Conservation (phyloP, 2,888 invertebrate genomes). For the Neoscelio sp. region DNA sequence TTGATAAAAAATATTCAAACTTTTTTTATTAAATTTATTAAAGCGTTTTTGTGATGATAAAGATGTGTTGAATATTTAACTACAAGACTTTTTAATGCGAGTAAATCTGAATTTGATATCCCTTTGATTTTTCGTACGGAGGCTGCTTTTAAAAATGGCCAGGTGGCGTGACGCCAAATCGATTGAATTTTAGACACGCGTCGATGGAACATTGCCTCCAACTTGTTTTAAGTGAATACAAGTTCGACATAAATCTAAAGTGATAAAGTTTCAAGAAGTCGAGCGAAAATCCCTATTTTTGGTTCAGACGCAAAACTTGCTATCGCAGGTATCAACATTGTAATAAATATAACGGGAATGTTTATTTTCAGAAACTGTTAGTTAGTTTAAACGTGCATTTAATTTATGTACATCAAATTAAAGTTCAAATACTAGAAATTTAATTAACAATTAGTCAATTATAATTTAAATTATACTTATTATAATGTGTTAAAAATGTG, state of each 20-base stretch:
- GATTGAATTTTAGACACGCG: slow-evolving; percentile 48
- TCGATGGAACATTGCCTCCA: slow-evolving; percentile 20
- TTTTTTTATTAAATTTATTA: background rate
- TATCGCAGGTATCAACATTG: slow-evolving; percentile 7
- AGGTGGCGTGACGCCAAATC: slow-evolving; percentile 50
- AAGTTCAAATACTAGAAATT: too few species aligned
- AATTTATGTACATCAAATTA: too few species aligned
- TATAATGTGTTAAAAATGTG: too few species aligned
- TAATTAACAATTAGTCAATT: too few species aligned
- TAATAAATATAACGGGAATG: slow-evolving; percentile 9
- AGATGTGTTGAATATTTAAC: background rate
- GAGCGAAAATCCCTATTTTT: slow-evolving; percentile 15
- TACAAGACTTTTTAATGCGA: slow-evolving; percentile 17
- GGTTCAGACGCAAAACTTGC: background rate
- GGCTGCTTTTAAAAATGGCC: slow-evolving; percentile 33
- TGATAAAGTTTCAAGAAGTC: slow-evolving; percentile 40
- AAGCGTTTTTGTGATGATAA: background rate
- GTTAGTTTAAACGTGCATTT: slow-evolving; percentile 1
- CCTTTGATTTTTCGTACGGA: slow-evolving; percentile 8
- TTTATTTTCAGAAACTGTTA: too few species aligned
- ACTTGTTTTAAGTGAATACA: slow-evolving; percentile 48
- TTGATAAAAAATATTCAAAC: too few species aligned
- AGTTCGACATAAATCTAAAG: slow-evolving; percentile 38
- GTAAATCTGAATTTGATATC: slow-evolving; percentile 2
- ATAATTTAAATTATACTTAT: too few species aligned